Percentiles rank a stretch among this genome's conserved stretches.
Evolutionary conservation across 2,888 invertebrate species (phyloP).

Genomic region (Allolobophora icterica): DNA sequence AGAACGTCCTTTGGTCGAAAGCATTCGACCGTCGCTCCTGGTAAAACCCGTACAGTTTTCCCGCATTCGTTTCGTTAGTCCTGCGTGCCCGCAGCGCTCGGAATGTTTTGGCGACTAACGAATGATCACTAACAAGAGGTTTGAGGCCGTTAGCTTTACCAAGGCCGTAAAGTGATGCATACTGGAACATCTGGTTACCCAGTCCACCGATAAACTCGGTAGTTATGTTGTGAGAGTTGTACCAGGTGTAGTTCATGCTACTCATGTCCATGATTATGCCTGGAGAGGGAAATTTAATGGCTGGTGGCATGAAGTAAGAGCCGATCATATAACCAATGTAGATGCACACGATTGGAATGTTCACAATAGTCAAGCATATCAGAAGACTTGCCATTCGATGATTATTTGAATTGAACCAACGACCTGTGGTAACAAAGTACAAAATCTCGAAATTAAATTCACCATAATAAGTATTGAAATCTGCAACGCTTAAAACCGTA

Average conservation of each 20-base stretch:
- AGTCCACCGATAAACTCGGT: slow-evolving; percentile 45
- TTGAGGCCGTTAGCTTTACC: slow-evolving; percentile 46
- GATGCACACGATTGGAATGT: slow-evolving; percentile 43
- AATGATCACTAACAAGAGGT: slow-evolving; percentile 34
- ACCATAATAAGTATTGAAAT: background rate
- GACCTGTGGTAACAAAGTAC: background rate
- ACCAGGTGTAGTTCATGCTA: slow-evolving; percentile 44
- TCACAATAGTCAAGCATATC: slow-evolving; percentile 42
- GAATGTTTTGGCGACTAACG: background rate
- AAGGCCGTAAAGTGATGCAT: slow-evolving; percentile 48
- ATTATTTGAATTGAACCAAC: background rate
- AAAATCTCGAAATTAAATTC: background rate
- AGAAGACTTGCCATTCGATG: slow-evolving; percentile 2
- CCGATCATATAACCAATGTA: slow-evolving; percentile 46
- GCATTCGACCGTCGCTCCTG: slow-evolving; percentile 42
- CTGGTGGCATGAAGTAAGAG: slow-evolving; percentile 41
- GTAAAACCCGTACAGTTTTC: slow-evolving; percentile 38
- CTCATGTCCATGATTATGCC: slow-evolving; percentile 44
- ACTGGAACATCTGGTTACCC: slow-evolving; percentile 50
- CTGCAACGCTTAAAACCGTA: background rate
- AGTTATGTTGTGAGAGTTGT: slow-evolving; percentile 48
- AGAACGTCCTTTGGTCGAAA: slow-evolving; percentile 45
- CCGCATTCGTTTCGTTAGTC: slow-evolving; percentile 31
- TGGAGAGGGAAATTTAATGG: slow-evolving; percentile 27
- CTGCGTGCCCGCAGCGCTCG: background rate